phyloP scores from a whole-genome alignment of 2,113 vertebrate genomes.

The Otolemur garnettii region DNA sequence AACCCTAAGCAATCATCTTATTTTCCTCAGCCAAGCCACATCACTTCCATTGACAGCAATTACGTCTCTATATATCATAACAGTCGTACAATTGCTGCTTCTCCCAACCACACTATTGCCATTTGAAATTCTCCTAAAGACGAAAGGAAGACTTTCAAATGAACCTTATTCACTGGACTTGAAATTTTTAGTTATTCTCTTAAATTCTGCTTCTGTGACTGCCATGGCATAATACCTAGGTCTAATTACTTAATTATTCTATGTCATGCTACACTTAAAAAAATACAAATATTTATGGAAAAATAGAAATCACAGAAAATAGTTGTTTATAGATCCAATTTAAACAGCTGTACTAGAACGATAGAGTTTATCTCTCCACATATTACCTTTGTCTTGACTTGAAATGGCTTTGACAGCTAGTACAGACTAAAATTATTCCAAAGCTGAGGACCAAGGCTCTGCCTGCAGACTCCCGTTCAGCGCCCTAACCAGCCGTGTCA shows the following conservation, averaged over 20 bases:
- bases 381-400: not conserved
- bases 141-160: constrained; percentile 27
- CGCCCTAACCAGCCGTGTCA: not conserved
- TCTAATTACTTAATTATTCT: constrained; percentile 20
- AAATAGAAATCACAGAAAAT: constrained; percentile 8
- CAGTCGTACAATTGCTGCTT: constrained; percentile 63
- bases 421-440: not conserved
- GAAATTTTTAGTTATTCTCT: constrained; percentile 53
- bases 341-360: not conserved
- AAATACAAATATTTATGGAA: constrained; percentile 42
- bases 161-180: constrained; percentile 11
- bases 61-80: constrained; percentile 74
- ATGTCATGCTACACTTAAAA: not conserved
- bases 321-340: not conserved
- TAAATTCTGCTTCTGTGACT: not conserved
- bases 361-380: not conserved
- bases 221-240: not conserved
- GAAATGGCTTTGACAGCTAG: not conserved
- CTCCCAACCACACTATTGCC: constrained; percentile 58
- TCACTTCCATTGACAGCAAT: constrained; percentile 81
- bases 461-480: accelerated
- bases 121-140: constrained; percentile 59
- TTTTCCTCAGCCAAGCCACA: constrained; percentile 78
- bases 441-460: not conserved
- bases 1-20: constrained; percentile 82